Base-by-base conservation (phyloP, 2,797 vertebrate genomes). In the Notoglanidium macrostoma region DNA sequence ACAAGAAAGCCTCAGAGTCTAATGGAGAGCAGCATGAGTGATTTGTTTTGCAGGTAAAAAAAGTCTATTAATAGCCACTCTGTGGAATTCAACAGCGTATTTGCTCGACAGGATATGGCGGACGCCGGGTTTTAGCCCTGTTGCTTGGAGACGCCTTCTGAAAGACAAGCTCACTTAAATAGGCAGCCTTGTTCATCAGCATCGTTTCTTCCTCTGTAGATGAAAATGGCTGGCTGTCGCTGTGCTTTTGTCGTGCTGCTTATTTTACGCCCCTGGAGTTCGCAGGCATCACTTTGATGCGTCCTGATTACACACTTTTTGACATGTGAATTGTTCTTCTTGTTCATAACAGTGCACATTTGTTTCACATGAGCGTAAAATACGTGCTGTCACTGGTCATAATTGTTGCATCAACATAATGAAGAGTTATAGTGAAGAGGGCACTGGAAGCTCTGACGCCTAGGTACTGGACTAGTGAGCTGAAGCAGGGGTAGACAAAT, bases 91-190 rank as follows among this genome's bases (percentile, higher is more conserved):
- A 86, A 83, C 78, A 85, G 73, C 89, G 85, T 89, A 83, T 90
- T 90, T 86, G 88, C 88, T 93, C 95, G 94, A 94, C 93, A 93
- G 94, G 90, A 92, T 89, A 92, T 93, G 94, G 93, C 93, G 89
- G 87, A 94, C 89, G 93, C 88, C 85, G 87, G 88, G 92, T 95
- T 93, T 92, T 67, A 44, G 93, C 83, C 68, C 85, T 92, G 95
- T 95, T 95, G 95, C 95, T 92, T 94, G 93, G 95, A 95, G 94
- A 96, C 94, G 88, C 89, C 40, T 88, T 92, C 88, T 90, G 89
- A 93, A 92, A 95, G 93, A 94, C 92, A 90, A 92, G 91, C 89
- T 84, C 89, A 54, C 89, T 91, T 92, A 94, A 94, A 93, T 90
- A 92, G 93, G 92, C 92, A 91, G 93, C 91, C 88, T 93, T 92